phyloP scores from a whole-genome alignment of 2,888 invertebrate genomes.

The Lymantria monacha region DNA sequence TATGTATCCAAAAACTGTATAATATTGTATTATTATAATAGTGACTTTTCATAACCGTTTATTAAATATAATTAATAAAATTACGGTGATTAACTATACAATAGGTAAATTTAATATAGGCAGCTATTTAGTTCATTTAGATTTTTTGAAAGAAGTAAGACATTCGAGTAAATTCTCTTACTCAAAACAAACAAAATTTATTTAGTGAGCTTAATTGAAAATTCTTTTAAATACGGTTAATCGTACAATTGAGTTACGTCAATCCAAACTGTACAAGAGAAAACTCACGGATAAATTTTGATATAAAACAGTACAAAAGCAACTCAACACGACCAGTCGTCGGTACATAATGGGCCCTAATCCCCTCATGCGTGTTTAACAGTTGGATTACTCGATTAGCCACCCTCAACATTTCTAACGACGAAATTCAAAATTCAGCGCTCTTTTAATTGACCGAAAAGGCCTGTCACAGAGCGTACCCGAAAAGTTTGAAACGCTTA shows the following conservation, averaged over 20 bases:
- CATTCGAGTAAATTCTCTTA: too few species aligned
- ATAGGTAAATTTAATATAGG: too few species aligned
- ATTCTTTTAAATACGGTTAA: background rate
- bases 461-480: slow-evolving; percentile 36
- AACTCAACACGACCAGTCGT: slow-evolving; percentile 33
- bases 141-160: too few species aligned
- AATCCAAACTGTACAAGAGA: background rate
- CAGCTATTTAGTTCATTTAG: too few species aligned
- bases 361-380: slow-evolving; percentile 60
- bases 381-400: slow-evolving; percentile 59
- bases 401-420: slow-evolving; percentile 43
- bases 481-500: slow-evolving; percentile 38
- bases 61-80: too few species aligned
- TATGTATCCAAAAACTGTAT: too few species aligned
- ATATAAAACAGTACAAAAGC: slow-evolving; percentile 18
- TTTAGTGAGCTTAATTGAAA: background rate
- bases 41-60: too few species aligned
- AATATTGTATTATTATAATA: too few species aligned
- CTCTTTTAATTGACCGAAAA: slow-evolving; percentile 53
- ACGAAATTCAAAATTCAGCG: slow-evolving; percentile 45
- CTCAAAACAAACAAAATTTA: background rate
- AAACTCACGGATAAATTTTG: background rate
- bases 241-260: background rate
- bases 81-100: too few species aligned
- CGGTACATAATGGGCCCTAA: slow-evolving; percentile 52